phyloP scores from a whole-genome alignment of 1,140 invertebrate genomes.

The Gonioctena quinquepunctata region DNA sequence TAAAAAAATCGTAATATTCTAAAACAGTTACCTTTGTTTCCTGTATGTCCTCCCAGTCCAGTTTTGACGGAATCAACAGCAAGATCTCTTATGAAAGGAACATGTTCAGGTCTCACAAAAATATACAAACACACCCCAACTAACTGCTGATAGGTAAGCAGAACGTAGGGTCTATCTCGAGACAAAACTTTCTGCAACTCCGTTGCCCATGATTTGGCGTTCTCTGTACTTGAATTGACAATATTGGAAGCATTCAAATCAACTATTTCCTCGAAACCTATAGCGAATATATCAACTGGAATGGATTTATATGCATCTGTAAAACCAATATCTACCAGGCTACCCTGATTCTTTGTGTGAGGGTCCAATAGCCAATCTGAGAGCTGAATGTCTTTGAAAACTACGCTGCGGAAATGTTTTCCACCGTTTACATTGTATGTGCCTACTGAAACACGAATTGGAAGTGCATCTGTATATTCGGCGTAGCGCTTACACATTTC shows the following conservation, averaged over 20 bases:
- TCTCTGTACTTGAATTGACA: conserved; percentile 93
- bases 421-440: conserved; percentile 99
- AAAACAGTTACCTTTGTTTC: conserved; percentile 46
- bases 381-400: conserved; percentile 91
- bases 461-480: conserved; percentile 79
- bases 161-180: conserved; percentile 84
- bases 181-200: conserved; percentile 93
- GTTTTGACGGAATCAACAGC: conserved; percentile 96
- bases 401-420: conserved; percentile 96
- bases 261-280: conserved; percentile 99
- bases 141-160: conserved; percentile 93
- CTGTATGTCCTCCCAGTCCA: conserved; percentile 92
- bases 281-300: conserved; percentile 90
- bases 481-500: conserved; percentile 83
- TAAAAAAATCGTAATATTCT: no score
- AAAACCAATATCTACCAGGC: conserved; percentile 58
- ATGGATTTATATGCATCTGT: conserved; percentile 50
- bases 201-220: conserved; percentile 94
- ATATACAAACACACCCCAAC: conserved; percentile 98
- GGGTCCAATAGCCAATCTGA: conserved; percentile 94
- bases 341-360: conserved; percentile 47
- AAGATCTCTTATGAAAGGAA: conserved; percentile 88
- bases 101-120: conserved; percentile 86
- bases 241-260: conserved; percentile 99
- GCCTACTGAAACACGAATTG: conserved; percentile 82